Base-by-base conservation (phyloP, 2,888 invertebrate species). In the Mongoloraphidia duomilia region DNA sequence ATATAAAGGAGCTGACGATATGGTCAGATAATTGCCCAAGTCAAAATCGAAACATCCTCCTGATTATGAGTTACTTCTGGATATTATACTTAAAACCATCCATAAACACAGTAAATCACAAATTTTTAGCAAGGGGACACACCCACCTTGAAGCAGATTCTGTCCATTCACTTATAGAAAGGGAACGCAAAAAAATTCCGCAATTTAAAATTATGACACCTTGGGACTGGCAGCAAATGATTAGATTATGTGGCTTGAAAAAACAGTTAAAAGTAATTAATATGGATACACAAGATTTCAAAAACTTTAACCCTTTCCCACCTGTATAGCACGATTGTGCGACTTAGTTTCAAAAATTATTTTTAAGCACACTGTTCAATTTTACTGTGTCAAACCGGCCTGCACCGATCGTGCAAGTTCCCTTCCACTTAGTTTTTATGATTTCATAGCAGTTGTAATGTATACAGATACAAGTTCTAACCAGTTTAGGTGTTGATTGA, bases 161-260 rank as follows among this genome's bases (percentile, higher is more conserved):
- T 14, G 49, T 50, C 36, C 54, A 52, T 47, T 45, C 47, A 11
- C 17, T 51, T 12, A 54, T 53, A 41, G 53, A 53, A 43, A 39
- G 49, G 41, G 50, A 42, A 40, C 40, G 41, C n/a, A 53, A 53
- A 49, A 50, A 46, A 38, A 48, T 44, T 10, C 40, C 9, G 41
- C 50, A 46, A 40, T 52, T 54, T 53, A 46, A 54, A 51, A 55
- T 55, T 42, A 52, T 54, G 46, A 50, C 52, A 34, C 55, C 55
- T 43, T 50, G 55, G 51, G 54, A 58, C 52, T 57, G 56, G 56
- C 52, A 53, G 48, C 55, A 57, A 45, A 41, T 57, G 37, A 53
- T 58, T 11, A 41, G 46, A 42, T n/a, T 33, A 14, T 17, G 34
- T 11, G 33, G 39, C 9, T 17, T 34, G 8, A 17, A 17, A 17